phyloP scores from a whole-genome alignment of 2,888 invertebrate genomes.

The Falcaria lacertinaria region DNA sequence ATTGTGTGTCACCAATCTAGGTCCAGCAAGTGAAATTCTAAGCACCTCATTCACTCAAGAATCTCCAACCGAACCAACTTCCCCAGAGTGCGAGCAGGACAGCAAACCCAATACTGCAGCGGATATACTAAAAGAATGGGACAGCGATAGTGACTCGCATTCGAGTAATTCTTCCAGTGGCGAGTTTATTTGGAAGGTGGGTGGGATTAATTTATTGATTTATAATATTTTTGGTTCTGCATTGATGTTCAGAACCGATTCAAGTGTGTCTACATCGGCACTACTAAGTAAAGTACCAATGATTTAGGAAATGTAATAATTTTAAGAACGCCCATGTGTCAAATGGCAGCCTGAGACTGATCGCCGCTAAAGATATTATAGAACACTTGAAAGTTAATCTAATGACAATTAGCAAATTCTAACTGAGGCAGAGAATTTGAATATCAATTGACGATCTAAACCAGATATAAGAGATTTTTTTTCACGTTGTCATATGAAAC shows the following conservation, averaged over 20 bases:
- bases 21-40: constrained; percentile 69
- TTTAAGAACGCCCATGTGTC: too few species aligned
- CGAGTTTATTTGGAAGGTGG: constrained; percentile 89
- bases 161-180: constrained; percentile 87
- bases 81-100: constrained; percentile 54
- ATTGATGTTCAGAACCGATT: not conserved
- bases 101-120: constrained; percentile 55
- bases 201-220: constrained; percentile 12
- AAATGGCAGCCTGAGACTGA: too few species aligned
- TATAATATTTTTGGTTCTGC: not conserved
- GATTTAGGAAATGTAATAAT: too few species aligned
- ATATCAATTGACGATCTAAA: too few species aligned
- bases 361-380: too few species aligned
- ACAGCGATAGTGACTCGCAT: constrained; percentile 81
- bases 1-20: too few species aligned
- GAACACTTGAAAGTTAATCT: too few species aligned
- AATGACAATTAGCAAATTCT: too few species aligned
- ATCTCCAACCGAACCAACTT: constrained; percentile 64
- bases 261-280: not conserved
- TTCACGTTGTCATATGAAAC: not conserved
- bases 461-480: too few species aligned
- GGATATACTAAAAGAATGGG: constrained; percentile 82
- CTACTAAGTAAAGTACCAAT: too few species aligned
- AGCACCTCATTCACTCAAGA: constrained; percentile 71
- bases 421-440: too few species aligned